Percentiles rank a stretch among this genome's conserved stretches.
Evolutionary conservation across 2,113 vertebrate species (phyloP).

Genomic region (Zapornia atra): DNA sequence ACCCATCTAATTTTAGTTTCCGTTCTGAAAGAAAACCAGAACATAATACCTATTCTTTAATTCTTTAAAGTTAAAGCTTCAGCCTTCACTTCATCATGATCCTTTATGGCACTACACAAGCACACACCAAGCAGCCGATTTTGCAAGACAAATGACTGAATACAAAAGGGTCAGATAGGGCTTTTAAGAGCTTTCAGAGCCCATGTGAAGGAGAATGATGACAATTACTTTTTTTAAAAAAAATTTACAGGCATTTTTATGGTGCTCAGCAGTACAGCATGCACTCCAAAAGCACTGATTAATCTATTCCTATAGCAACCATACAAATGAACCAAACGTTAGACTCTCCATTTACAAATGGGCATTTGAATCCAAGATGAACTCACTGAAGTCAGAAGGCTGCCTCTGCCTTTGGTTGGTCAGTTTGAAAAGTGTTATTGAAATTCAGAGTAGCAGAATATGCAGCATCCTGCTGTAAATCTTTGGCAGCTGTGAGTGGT

Average conservation of each 20-base stretch:
- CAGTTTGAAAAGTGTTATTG: background rate
- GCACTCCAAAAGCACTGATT: background rate
- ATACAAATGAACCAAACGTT: background rate
- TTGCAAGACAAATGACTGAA: constrained; percentile 10
- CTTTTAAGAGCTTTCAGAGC: background rate
- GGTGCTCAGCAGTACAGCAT: background rate
- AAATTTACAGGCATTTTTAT: background rate
- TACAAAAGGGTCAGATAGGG: background rate
- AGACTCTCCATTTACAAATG: background rate
- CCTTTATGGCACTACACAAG: background rate
- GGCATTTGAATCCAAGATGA: background rate
- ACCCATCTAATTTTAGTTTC: background rate
- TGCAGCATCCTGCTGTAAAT: background rate
- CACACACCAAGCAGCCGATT: background rate
- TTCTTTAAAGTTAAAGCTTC: background rate
- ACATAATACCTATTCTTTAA: background rate
- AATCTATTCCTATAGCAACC: background rate
- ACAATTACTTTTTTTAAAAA: background rate
- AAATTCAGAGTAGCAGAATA: background rate
- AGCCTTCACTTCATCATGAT: background rate
- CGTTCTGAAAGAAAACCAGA: background rate
- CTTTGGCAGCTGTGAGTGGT: background rate
- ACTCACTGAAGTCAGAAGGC: background rate
- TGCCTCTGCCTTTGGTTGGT: background rate
- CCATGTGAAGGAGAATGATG: background rate